Base-by-base conservation (phyloP, 2,113 vertebrate genomes). In the Limnothrissa miodon region DNA sequence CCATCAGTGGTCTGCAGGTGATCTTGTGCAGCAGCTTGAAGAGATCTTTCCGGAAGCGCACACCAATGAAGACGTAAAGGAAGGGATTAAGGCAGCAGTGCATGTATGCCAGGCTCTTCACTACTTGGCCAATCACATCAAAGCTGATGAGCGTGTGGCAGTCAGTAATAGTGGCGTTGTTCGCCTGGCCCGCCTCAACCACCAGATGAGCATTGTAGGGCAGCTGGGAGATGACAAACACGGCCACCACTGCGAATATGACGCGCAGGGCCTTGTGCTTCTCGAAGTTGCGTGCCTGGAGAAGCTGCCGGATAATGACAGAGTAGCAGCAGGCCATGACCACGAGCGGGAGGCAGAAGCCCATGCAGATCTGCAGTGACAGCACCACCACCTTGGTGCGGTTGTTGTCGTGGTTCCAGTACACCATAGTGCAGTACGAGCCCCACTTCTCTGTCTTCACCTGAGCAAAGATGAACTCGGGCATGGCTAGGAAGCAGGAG, bases 71-170 rank as follows among this genome's bases (percentile, higher is more conserved):
- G 39, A 95, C 96, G 0, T 97, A 98, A 83, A 99, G 90, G 81
- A 97, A 88, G 0, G 97, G 97, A 89, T 98, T 98, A 78, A 98
- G 92, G 91, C 97, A 98, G 79, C 96, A 95, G 74, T 98, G 97
- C 10, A 95, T 92, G 78, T 94, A 98, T 2, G 97, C 97, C 0
- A 98, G 85, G 84, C 92, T 93, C 86, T 96, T 96, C 17, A 95
- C 94, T 33, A 97, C 85, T 90, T 97, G 96, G 83, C 94, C 90
- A 0, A 91, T 93, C 0, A 97, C 87, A 80, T 97, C 95, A 0
- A 97, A 89, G 2, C 0, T 6, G 19, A 53, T 81, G 0, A 89
- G 59, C 0, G 78, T 29, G 0, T 83, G 0, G 5, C 97, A 99
- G 2, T 87, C 87, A 3, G 90, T 93, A 15, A 89, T 92, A 15